A percentile compares a stretch with the other conserved stretches of the same genome.
These are phyloP conservation scores for Malaclemys terrapin DNA, from an alignment of 2,113 vertebrate species.

Conservation along the genomic window DNA sequence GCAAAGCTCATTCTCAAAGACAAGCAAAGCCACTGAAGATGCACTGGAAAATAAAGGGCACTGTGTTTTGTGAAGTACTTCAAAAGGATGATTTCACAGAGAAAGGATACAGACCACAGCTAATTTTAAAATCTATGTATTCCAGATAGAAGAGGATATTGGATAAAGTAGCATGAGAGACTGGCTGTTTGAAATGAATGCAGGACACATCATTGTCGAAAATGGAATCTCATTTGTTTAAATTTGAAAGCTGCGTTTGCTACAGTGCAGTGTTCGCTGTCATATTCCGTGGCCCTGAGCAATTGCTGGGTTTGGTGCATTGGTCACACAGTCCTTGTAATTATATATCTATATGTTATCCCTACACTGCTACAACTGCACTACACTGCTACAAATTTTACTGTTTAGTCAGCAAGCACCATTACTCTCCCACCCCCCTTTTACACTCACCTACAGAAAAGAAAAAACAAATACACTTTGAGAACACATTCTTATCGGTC, in stretches of 20 bases:
- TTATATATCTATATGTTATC: neutral
- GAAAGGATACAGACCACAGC: neutral
- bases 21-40: neutral
- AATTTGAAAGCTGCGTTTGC: neutral
- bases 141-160: neutral
- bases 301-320: neutral
- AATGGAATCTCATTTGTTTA: neutral
- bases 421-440: neutral
- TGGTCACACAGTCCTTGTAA: neutral
- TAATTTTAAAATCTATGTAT: neutral
- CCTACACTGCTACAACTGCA: neutral
- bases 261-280: neutral
- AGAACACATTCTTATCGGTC: neutral
- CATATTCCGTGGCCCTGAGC: neutral
- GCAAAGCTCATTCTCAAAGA: neutral
- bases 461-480: neutral
- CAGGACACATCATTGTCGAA: neutral
- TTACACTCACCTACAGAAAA: accelerated
- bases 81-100: neutral
- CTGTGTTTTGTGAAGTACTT: neutral
- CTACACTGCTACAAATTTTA: neutral
- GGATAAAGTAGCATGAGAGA: neutral
- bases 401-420: neutral
- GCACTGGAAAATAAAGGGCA: neutral
- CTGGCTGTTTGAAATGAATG: neutral